These are phyloP conservation scores for Ornithoptera priamus DNA, from an alignment of 2,888 invertebrate species.

Conservation along the genomic window DNA sequence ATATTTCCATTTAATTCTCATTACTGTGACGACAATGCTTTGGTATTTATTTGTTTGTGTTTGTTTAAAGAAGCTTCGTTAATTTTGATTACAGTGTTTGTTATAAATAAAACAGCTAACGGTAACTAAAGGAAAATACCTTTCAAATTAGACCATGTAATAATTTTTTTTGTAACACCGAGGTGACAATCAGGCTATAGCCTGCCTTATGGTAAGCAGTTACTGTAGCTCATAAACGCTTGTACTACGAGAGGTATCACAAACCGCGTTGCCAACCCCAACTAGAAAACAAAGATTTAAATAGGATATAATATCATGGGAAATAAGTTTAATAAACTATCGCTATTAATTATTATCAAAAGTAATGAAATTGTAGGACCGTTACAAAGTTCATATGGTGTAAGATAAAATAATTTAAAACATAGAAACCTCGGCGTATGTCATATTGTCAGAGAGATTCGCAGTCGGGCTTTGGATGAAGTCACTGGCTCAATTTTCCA, in stretches of 20 bases:
- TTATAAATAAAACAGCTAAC: neutral
- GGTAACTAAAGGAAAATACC: too few relatives aligned
- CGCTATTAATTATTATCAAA: too few relatives aligned
- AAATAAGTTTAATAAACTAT: too few relatives aligned
- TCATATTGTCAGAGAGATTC: conserved; percentile 10
- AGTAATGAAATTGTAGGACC: neutral
- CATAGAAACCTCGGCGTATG: conserved; percentile 1
- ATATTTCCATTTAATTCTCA: conserved; percentile 77
- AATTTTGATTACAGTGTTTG: conserved; percentile 18
- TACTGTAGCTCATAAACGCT: too few relatives aligned
- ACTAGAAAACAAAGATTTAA: too few relatives aligned
- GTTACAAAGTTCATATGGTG: neutral
- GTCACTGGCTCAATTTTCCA: conserved; percentile 30
- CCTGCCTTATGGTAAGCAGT: too few relatives aligned
- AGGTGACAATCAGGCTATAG: too few relatives aligned
- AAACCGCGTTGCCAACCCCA: too few relatives aligned
- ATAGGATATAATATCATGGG: too few relatives aligned
- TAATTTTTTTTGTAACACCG: too few relatives aligned
- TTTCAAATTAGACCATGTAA: too few relatives aligned
- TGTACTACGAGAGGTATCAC: too few relatives aligned
- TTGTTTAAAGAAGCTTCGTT: conserved; percentile 42
- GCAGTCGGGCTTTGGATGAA: conserved; percentile 16
- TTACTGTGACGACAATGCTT: conserved; percentile 66
- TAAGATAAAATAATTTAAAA: conserved; percentile 1
- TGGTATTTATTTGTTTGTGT: conserved; percentile 58